phyloP scores from a whole-genome alignment of 2,797 vertebrate species.

The Oreonectes daqikongensis region DNA sequence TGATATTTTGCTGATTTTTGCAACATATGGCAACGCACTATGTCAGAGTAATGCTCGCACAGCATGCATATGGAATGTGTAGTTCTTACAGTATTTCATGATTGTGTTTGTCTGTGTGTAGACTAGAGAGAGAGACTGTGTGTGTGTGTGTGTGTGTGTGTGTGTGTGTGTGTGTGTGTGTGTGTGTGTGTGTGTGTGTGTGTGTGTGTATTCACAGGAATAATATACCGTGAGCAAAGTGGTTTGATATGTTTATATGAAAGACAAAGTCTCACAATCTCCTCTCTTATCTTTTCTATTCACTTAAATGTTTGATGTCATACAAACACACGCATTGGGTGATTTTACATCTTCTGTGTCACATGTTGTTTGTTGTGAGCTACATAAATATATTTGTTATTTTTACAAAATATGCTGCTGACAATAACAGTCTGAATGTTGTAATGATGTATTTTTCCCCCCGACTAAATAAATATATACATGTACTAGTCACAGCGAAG shows the following conservation, averaged over 20 bases:
- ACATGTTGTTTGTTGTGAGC: background rate
- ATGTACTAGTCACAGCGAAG: background rate
- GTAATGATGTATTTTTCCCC: slow-evolving; percentile 4
- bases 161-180: slow-evolving; percentile 5
- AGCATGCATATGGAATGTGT: background rate
- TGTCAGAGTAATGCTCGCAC: background rate
- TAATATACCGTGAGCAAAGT: slow-evolving; percentile 57
- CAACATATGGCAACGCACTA: background rate
- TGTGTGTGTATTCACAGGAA: slow-evolving; percentile 41
- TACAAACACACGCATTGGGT: slow-evolving; percentile 40
- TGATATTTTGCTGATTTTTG: slow-evolving; percentile 11
- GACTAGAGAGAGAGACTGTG: too few species aligned
- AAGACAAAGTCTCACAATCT: slow-evolving; percentile 48
- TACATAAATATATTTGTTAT: background rate
- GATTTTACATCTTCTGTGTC: slow-evolving; percentile 38
- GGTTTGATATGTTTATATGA: slow-evolving; percentile 62
- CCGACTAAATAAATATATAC: slow-evolving; percentile 17
- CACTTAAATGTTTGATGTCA: slow-evolving; percentile 55
- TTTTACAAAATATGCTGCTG: background rate
- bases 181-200: background rate
- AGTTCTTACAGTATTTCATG: background rate
- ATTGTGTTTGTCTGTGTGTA: slow-evolving; percentile 1
- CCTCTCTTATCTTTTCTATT: slow-evolving; percentile 57
- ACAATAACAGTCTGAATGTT: background rate
- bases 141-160: too few species aligned